A percentile compares a stretch with the other conserved stretches of the same genome.
phyloP scores from a whole-genome alignment of 2,888 invertebrate species.

The Macaria liturata region DNA sequence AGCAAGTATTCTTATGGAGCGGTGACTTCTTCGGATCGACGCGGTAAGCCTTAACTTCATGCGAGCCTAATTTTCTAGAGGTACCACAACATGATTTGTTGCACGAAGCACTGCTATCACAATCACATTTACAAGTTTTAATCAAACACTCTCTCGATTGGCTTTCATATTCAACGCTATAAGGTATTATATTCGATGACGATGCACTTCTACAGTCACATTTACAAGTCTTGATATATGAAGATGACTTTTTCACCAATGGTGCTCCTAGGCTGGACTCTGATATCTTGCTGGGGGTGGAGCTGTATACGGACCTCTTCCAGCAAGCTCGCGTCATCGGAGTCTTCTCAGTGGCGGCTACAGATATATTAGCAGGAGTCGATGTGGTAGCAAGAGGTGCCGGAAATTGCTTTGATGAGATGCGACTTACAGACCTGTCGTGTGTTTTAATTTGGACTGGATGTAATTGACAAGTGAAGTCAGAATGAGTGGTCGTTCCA shows the following conservation, averaged over 20 bases:
- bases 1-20: background rate
- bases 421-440: constrained; percentile 2
- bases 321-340: background rate
- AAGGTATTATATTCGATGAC: background rate
- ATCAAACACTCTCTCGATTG: background rate
- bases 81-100: background rate
- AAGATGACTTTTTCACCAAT: background rate
- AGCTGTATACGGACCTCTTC: background rate
- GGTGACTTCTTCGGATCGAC: background rate
- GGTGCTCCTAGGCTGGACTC: background rate
- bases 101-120: background rate
- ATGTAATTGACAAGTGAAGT: constrained; percentile 3
- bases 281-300: background rate
- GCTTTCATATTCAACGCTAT: background rate
- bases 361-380: background rate
- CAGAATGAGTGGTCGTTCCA: constrained; percentile 3
- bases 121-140: background rate
- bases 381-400: background rate
- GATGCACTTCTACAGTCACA: background rate
- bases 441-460: background rate
- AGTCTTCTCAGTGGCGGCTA: background rate
- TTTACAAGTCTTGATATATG: background rate
- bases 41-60: background rate
- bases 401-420: background rate
- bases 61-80: background rate